Evolutionary conservation across 2,113 vertebrate species (phyloP).

Genomic region (Suricata suricatta): DNA sequence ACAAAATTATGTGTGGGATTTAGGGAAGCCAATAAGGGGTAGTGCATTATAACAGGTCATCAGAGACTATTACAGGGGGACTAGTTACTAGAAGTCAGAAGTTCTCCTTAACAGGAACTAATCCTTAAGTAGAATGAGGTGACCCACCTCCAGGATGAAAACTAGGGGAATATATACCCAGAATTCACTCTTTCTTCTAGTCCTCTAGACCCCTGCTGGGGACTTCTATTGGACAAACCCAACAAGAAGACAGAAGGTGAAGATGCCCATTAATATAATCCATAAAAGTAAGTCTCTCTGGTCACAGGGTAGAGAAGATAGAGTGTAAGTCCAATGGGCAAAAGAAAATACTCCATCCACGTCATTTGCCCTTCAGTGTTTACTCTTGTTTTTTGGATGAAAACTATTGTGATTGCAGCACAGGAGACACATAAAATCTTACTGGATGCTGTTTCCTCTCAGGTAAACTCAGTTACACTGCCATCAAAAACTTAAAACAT

Average conservation of each 20-base stretch:
- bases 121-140: background rate
- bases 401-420: background rate
- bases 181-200: background rate
- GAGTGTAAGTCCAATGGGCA: background rate
- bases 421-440: background rate
- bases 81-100: background rate
- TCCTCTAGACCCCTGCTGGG: background rate
- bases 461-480: background rate
- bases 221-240: background rate
- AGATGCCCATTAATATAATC: background rate
- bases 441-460: background rate
- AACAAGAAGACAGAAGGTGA: background rate
- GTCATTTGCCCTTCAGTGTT: background rate
- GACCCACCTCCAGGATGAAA: background rate
- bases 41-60: background rate
- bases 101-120: background rate
- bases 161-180: background rate
- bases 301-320: background rate
- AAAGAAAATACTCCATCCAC: background rate
- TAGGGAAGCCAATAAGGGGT: background rate
- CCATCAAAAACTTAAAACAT: background rate
- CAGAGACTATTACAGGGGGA: too few species aligned
- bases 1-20: background rate
- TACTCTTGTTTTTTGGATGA: background rate
- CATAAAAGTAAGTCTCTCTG: background rate